Base-by-base conservation (phyloP, 2,888 invertebrate genomes). In the Drosophila nigricruria region DNA sequence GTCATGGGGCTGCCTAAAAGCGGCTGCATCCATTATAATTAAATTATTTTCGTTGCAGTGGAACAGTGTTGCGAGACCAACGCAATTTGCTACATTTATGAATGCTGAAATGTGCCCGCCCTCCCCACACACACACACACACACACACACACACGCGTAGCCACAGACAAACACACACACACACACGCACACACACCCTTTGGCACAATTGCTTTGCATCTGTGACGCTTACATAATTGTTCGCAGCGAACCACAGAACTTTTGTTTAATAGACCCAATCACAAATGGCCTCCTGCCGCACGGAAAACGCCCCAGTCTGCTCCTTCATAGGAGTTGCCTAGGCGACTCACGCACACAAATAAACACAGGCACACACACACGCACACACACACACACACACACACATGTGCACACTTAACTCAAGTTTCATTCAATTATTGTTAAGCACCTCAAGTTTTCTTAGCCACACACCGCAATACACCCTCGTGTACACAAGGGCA, bases 371-470 rank as follows among this genome's bases (percentile, higher is more conserved):
- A 25, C 56, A 42, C 36, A 40, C 34, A 14, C 34, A 3, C 14
- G 0, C 40, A 40, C 36, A 10, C 57, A 40, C 12, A 54, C 18
- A 32, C 43, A 20, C 14, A 23, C 23, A 27, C 49, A 43, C 43
- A 40, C 50, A 66, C 58, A 75, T 43, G 56, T 25, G 56, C 67
- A 71, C 79, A 77, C 82, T 88, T 74, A 82, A 72, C 88, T 84
- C 84, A 85, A 88, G 88, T 88, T 84, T 81, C 88, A 84, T 88
- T 84, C 85, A 84, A 84, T 84, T 84, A 84, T 88, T 85, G 84
- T 85, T 84, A 84, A 88, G 88, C 84, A 88, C 84, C 88, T 84
- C 82, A 88, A 84, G 84, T 84, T 84, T 85, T 82, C 85, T 85
- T 79, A 69, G 81, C 71, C 82, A 82, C 82, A 88, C 66, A 82